A percentile compares a stretch with the other conserved stretches of the same genome.
phyloP scores from a whole-genome alignment of 2,888 invertebrate genomes.

The Diabrotica balteata region DNA sequence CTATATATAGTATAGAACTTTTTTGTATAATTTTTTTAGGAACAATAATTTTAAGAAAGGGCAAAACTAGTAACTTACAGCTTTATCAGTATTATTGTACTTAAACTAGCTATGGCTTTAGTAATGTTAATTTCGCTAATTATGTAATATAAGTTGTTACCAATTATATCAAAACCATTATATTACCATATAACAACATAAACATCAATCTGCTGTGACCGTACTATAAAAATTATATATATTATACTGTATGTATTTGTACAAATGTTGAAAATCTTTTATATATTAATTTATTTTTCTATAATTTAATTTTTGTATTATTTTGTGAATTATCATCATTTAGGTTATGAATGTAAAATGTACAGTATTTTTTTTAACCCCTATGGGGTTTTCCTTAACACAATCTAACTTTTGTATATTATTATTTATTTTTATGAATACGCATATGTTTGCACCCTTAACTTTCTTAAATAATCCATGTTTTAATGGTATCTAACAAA shows the following conservation, averaged over 20 bases:
- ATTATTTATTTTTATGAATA: slow-evolving; percentile 58
- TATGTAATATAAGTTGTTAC: too few species aligned
- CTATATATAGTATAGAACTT: too few species aligned
- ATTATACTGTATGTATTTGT: slow-evolving; percentile 42
- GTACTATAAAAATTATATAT: slow-evolving; percentile 33
- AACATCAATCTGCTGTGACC: slow-evolving; percentile 32
- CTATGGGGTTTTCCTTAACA: slow-evolving; percentile 51
- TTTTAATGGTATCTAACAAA: slow-evolving; percentile 55
- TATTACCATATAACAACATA: neutral
- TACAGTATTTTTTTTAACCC: slow-evolving; percentile 55
- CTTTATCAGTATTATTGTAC: too few species aligned
- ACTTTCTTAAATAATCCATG: slow-evolving; percentile 54
- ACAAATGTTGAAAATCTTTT: slow-evolving; percentile 44
- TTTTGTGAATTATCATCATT: slow-evolving; percentile 48
- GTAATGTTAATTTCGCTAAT: too few species aligned
- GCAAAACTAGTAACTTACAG: too few species aligned
- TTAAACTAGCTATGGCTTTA: too few species aligned
- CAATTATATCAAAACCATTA: too few species aligned
- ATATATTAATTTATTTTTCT: slow-evolving; percentile 43
- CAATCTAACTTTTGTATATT: slow-evolving; percentile 55
- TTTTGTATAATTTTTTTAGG: too few species aligned
- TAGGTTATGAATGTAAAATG: slow-evolving; percentile 53
- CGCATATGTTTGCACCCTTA: slow-evolving; percentile 24
- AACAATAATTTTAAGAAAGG: too few species aligned
- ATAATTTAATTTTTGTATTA: slow-evolving; percentile 49